Percentiles rank a stretch among this genome's conserved stretches.
Evolutionary conservation across 2,888 invertebrate species (phyloP).

Genomic region (Crematogaster levior): DNA sequence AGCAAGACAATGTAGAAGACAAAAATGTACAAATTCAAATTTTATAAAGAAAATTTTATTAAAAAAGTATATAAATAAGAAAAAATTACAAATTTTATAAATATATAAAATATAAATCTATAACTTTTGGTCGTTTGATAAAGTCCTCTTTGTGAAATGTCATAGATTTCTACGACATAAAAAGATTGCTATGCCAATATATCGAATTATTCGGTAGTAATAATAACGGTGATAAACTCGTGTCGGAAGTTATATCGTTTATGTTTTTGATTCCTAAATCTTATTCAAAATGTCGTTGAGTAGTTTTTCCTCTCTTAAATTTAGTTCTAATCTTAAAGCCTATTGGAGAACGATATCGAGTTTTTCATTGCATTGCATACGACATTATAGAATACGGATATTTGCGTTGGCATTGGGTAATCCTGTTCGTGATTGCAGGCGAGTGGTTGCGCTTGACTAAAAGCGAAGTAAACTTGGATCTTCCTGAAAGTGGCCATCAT

Average conservation of each 20-base stretch:
- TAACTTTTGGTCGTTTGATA: background rate
- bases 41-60: too few species aligned
- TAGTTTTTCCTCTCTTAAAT: background rate
- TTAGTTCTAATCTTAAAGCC: background rate
- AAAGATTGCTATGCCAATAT: background rate
- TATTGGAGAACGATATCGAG: constrained; percentile 10
- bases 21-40: background rate
- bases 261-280: background rate
- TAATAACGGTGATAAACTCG: background rate
- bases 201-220: background rate
- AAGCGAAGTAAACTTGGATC: constrained; percentile 55
- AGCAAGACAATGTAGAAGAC: background rate
- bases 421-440: constrained; percentile 30
- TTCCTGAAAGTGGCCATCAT: constrained; percentile 3
- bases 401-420: constrained; percentile 39
- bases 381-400: constrained; percentile 17
- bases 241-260: background rate
- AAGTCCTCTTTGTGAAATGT: background rate
- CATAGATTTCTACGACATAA: background rate
- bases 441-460: constrained; percentile 26
- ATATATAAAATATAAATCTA: background rate
- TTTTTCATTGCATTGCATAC: background rate
- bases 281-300: background rate
- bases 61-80: constrained; percentile 20
- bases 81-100: background rate